These are phyloP conservation scores for Epicampocera succincta DNA, from an alignment of 2,888 invertebrate genomes.

Conservation along the genomic window DNA sequence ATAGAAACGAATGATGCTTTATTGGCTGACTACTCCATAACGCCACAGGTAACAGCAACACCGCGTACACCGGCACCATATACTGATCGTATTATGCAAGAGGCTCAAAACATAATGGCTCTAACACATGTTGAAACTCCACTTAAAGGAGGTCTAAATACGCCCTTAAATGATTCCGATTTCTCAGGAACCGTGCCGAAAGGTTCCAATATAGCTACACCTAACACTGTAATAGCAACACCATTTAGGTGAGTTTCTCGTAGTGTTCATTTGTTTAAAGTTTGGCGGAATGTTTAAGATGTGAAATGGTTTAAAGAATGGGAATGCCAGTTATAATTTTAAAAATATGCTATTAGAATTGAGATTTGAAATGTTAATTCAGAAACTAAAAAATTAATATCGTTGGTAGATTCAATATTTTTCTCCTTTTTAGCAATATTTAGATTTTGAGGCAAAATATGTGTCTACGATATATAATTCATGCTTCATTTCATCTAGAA, in stretches of 20 bases:
- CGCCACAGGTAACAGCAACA: constrained; percentile 86
- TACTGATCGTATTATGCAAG: constrained; percentile 93
- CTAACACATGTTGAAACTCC: constrained; percentile 98
- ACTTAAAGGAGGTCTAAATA: constrained; percentile 96
- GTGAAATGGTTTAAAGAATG: too few relatives aligned
- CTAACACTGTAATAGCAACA: constrained; percentile 94
- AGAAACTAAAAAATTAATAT: too few relatives aligned
- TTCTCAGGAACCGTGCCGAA: constrained; percentile 92
- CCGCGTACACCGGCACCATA: constrained; percentile 94
- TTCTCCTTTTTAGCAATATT: too few relatives aligned
- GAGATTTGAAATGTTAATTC: too few relatives aligned
- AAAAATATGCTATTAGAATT: too few relatives aligned
- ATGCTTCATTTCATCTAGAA: too few relatives aligned
- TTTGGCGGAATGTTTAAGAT: too few relatives aligned
- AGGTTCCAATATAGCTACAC: constrained; percentile 88
- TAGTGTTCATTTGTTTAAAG: constrained; percentile 52
- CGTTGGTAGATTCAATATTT: too few relatives aligned
- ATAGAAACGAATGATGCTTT: constrained; percentile 91
- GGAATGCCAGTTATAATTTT: neutral
- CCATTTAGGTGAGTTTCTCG: constrained; percentile 85
- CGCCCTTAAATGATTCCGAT: constrained; percentile 94
- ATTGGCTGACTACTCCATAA: constrained; percentile 94
- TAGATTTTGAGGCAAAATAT: too few relatives aligned
- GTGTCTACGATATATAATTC: too few relatives aligned
- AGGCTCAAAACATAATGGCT: constrained; percentile 99